Evolutionary conservation across 2,113 vertebrate genomes (phyloP).

Genomic region (Halcyon malimbica): DNA sequence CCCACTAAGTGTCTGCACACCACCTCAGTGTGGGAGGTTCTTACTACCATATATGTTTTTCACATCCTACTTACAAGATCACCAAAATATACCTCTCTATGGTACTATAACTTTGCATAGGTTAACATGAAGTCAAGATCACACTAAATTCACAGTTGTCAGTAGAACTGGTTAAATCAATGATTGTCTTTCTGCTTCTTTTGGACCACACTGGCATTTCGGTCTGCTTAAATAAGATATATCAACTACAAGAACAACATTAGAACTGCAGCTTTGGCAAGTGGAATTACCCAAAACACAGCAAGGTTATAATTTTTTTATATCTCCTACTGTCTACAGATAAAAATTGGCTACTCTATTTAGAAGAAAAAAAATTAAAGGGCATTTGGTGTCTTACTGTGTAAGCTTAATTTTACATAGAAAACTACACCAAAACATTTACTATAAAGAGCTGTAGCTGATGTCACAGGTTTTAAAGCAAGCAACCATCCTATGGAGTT

Average conservation of each 20-base stretch:
- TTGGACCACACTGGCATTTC: neutral
- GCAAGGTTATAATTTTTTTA: neutral
- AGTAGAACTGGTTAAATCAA: neutral
- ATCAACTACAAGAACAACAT: neutral
- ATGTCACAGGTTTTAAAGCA: neutral
- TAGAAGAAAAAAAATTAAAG: neutral
- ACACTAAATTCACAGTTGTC: neutral
- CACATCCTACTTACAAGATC: neutral
- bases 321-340: neutral
- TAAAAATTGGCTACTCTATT: neutral
- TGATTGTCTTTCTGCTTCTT: neutral
- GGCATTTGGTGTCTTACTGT: neutral
- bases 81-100: neutral
- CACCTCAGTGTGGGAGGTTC: neutral
- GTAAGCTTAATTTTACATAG: neutral
- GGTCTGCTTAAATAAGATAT: neutral
- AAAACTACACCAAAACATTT: neutral
- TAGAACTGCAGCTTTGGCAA: neutral
- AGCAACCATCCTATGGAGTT: neutral
- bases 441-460: neutral
- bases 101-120: neutral
- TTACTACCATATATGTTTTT: neutral
- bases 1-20: neutral
- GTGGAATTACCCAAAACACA: neutral
- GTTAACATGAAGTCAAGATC: neutral